These are phyloP conservation scores for Drosophila funebris DNA, from an alignment of 1,140 invertebrate species.

Conservation along the genomic window DNA sequence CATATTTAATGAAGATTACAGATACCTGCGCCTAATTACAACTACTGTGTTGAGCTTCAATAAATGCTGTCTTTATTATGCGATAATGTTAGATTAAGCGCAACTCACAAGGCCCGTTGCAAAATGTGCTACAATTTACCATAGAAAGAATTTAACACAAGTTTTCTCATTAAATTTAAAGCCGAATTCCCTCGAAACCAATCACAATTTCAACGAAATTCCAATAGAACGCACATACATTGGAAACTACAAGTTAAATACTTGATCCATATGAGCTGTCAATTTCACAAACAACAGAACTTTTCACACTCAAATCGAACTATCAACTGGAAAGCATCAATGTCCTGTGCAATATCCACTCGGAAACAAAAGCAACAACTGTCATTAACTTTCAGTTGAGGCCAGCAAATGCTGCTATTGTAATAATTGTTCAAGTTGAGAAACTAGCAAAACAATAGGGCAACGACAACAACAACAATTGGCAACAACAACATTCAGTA, in stretches of 20 bases:
- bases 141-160: too few relatives aligned
- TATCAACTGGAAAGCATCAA: constrained; percentile 8
- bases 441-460: constrained; percentile 27
- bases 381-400: constrained; percentile 32
- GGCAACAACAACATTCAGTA: constrained; percentile 5
- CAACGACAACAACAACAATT: constrained; percentile 15
- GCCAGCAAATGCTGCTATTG: constrained; percentile 4
- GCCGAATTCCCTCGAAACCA: too few relatives aligned
- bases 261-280: constrained; percentile 6
- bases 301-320: neutral
- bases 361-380: constrained; percentile 41
- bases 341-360: constrained; percentile 29
- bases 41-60: neutral
- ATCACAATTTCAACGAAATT: too few relatives aligned
- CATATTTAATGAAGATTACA: constrained; percentile 64
- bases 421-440: constrained; percentile 39
- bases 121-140: neutral
- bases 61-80: neutral
- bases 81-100: neutral
- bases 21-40: constrained; percentile 35
- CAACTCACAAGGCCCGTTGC: neutral
- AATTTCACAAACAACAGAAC: neutral
- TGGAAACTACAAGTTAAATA: neutral
- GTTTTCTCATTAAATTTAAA: too few relatives aligned
- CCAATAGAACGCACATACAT: too few relatives aligned